A percentile compares a stretch with the other conserved stretches of the same genome.
phyloP scores from a whole-genome alignment of 2,888 invertebrate genomes.

The Synergus itoensis region DNA sequence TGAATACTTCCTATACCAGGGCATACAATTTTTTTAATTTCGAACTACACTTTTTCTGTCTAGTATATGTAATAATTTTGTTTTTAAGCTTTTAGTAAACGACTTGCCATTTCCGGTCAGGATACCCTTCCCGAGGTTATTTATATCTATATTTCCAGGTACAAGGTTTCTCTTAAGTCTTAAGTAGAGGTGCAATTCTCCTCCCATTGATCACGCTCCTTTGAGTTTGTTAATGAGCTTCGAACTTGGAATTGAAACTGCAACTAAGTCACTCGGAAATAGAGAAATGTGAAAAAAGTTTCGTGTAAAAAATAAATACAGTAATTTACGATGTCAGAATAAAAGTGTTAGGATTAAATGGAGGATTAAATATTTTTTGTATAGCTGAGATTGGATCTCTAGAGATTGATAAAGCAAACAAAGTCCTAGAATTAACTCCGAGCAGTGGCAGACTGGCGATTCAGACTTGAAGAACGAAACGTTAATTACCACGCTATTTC shows the following conservation, averaged over 20 bases:
- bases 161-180: not conserved
- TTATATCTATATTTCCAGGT: not conserved
- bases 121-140: not conserved
- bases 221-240: slow-evolving; percentile 30
- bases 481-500: slow-evolving; percentile 4
- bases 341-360: too few species aligned
- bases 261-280: not conserved
- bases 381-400: not conserved
- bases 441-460: not conserved
- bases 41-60: too few species aligned
- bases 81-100: not conserved
- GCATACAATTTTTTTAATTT: too few species aligned
- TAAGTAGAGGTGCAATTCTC: slow-evolving; percentile 26
- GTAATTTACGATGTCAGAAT: too few species aligned
- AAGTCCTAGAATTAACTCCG: slow-evolving; percentile 7
- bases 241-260: slow-evolving; percentile 10
- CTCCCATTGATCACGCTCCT: slow-evolving; percentile 24
- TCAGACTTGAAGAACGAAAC: not conserved
- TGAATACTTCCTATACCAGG: too few species aligned
- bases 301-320: not conserved
- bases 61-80: too few species aligned
- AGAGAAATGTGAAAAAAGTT: not conserved
- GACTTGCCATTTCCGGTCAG: not conserved
- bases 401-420: not conserved
- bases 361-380: too few species aligned